Evolutionary conservation across 2,888 invertebrate genomes (phyloP).

Genomic region (Leptopilina drosophilae): DNA sequence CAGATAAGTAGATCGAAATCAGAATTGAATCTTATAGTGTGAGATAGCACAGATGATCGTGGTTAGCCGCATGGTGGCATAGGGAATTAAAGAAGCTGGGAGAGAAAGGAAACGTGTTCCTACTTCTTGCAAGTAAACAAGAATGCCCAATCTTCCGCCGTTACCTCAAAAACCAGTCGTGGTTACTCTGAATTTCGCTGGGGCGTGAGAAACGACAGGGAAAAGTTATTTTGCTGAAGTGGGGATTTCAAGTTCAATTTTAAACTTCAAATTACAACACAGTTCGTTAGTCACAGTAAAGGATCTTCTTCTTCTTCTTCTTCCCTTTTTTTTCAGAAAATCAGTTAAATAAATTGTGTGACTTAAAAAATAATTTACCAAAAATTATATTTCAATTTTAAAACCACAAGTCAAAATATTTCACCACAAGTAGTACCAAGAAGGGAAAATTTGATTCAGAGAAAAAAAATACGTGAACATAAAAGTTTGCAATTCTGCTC

Average conservation of each 20-base stretch:
- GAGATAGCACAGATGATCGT: conserved; percentile 26
- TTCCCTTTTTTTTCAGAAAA: not conserved
- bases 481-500: too few species aligned
- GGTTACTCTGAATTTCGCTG: conserved; percentile 28
- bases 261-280: conserved; percentile 1
- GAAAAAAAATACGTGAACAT: too few species aligned
- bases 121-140: conserved; percentile 39
- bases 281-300: conserved; percentile 10
- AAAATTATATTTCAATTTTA: not conserved
- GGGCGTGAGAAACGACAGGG: conserved; percentile 35
- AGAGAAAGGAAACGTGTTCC: conserved; percentile 40
- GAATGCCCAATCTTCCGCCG: conserved; percentile 40
- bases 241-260: conserved; percentile 5
- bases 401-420: too few species aligned
- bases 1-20: not conserved
- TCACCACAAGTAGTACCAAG: too few species aligned
- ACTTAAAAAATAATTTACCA: not conserved
- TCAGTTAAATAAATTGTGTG: not conserved
- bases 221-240: conserved; percentile 15
- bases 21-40: not conserved
- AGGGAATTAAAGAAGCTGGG: conserved; percentile 14
- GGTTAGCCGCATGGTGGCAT: conserved; percentile 24
- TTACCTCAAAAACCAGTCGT: conserved; percentile 36
- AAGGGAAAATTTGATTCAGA: too few species aligned
- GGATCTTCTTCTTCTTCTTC: not conserved